These are phyloP conservation scores for Menidia menidia DNA, from an alignment of 2,797 vertebrate species.

Conservation along the genomic window DNA sequence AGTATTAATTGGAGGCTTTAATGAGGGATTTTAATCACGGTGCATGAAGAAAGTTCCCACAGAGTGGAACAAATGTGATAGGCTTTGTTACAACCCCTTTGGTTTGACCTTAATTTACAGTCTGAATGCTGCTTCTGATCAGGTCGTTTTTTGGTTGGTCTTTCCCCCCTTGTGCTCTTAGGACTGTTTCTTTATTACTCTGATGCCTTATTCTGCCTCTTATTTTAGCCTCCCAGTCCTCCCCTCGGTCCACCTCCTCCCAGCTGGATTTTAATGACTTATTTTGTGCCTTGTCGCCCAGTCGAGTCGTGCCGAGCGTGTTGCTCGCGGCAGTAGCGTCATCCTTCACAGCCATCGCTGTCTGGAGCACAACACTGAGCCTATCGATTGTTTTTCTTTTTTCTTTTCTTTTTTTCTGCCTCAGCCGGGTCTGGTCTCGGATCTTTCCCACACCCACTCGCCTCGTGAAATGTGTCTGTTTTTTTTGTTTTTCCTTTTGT, in stretches of 20 bases:
- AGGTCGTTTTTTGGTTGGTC: constrained; percentile 4
- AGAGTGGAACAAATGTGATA: constrained; percentile 25
- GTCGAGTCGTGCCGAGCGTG: constrained; percentile 37
- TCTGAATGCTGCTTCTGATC: constrained; percentile 3
- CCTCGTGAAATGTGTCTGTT: constrained; percentile 7
- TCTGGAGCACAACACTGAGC: constrained; percentile 12
- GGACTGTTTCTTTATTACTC: constrained; percentile 33
- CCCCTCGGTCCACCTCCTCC: constrained; percentile 30
- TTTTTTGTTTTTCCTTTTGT: constrained; percentile 51
- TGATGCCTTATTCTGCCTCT: constrained; percentile 60
- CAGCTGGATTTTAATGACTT: constrained; percentile 55
- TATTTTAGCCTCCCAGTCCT: constrained; percentile 49
- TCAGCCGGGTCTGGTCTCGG: constrained; percentile 11
- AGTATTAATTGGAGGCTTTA: constrained; percentile 47
- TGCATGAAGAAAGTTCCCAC: constrained; percentile 19
- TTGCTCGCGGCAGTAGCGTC: constrained; percentile 22
- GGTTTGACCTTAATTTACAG: constrained; percentile 6
- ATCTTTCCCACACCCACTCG: constrained; percentile 16
- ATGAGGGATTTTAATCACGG: constrained; percentile 46
- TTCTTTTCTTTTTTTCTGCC: too few species aligned
- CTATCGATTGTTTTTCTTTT: constrained; percentile 9
- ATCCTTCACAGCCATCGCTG: constrained; percentile 3
- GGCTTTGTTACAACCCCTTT: constrained; percentile 8
- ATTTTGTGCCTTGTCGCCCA: constrained; percentile 73
- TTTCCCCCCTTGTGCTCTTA: constrained; percentile 3